A percentile compares a stretch with the other conserved stretches of the same genome.
Evolutionary conservation across 2,797 vertebrate species (phyloP).

Genomic region (Mormyrops attenuatus): DNA sequence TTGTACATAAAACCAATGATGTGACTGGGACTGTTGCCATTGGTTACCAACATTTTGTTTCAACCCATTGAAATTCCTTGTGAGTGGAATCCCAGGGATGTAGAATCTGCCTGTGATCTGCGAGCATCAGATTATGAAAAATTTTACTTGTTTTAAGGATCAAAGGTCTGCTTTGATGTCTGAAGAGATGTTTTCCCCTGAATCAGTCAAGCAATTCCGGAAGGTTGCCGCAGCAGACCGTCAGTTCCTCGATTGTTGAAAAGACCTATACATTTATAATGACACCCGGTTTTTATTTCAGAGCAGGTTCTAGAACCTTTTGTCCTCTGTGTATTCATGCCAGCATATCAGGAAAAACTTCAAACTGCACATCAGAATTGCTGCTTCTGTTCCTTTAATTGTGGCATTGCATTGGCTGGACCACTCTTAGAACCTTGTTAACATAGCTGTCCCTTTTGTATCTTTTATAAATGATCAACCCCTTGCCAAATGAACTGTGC

Average conservation of each 20-base stretch:
- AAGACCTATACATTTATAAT: neutral
- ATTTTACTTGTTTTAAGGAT: slow-evolving; percentile 15
- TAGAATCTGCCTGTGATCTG: slow-evolving; percentile 6
- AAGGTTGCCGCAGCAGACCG: neutral
- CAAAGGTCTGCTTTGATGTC: slow-evolving; percentile 18
- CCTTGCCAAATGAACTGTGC: neutral
- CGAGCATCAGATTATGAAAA: neutral
- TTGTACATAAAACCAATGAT: neutral
- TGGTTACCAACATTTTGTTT: slow-evolving; percentile 15
- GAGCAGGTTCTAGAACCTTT: neutral
- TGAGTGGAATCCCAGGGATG: slow-evolving; percentile 13
- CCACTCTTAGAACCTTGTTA: neutral
- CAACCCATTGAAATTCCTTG: slow-evolving; percentile 5
- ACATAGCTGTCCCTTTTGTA: neutral
- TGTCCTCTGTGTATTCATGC: neutral
- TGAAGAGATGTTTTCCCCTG: slow-evolving; percentile 7
- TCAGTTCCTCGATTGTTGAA: slow-evolving; percentile 9
- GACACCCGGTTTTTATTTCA: neutral
- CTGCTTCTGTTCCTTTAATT: neutral
- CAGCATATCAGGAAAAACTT: neutral
- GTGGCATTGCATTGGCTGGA: neutral
- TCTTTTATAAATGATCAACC: neutral
- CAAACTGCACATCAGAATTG: neutral
- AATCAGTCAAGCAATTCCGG: neutral
- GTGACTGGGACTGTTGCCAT: slow-evolving; percentile 10